Percentiles rank a stretch among this genome's conserved stretches.
These are phyloP conservation scores for Cantharis nigra DNA, from an alignment of 2,888 invertebrate species.

Conservation along the genomic window DNA sequence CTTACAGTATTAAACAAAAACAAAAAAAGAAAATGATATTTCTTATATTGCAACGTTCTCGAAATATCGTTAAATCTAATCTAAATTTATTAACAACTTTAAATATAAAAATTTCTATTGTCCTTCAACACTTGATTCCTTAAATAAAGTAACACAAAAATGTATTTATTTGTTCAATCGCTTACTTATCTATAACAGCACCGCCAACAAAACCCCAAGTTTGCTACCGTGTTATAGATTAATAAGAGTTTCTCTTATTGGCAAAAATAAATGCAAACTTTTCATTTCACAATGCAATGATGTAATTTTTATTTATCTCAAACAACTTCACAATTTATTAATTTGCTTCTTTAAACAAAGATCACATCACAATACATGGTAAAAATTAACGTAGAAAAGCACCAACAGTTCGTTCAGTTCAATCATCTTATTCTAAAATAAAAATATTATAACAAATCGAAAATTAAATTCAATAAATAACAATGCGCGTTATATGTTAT, in stretches of 20 bases:
- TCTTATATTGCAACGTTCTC: slow-evolving; percentile 20
- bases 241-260: neutral
- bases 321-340: neutral
- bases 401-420: slow-evolving; percentile 3
- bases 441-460: neutral
- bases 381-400: neutral
- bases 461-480: neutral
- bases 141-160: neutral
- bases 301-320: neutral
- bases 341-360: neutral
- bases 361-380: neutral
- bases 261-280: neutral
- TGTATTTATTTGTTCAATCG: neutral
- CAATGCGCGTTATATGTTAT: neutral
- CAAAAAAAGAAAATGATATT: slow-evolving; percentile 14
- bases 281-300: neutral
- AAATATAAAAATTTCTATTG: slow-evolving; percentile 25
- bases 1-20: slow-evolving; percentile 16
- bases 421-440: neutral
- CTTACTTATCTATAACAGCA: neutral
- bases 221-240: neutral
- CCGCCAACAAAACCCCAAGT: neutral
- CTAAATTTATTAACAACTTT: neutral
- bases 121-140: slow-evolving; percentile 11
- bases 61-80: neutral